Evolutionary conservation across 2,888 invertebrate species (phyloP).

Genomic region (Alviniconcha strummeri): DNA sequence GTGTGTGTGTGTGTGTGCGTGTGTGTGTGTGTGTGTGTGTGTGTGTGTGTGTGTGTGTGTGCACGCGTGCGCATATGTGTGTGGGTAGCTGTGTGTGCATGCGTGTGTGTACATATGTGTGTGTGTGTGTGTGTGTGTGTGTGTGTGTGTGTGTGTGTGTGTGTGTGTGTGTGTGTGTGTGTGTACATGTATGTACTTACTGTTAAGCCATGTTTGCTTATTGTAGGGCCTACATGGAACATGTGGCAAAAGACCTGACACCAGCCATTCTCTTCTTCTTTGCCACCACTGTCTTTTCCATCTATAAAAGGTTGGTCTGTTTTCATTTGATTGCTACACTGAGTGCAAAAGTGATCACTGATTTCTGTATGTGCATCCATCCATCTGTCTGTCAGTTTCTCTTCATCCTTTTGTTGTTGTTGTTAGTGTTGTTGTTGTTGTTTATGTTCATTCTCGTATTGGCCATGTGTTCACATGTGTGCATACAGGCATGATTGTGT

Average conservation of each 20-base stretch:
- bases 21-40: slow-evolving; percentile 1
- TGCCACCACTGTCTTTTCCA: slow-evolving; percentile 45
- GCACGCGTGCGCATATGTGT: too few relatives aligned
- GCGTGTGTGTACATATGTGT: not conserved
- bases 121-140: not conserved
- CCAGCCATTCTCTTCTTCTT: slow-evolving; percentile 48
- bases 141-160: not conserved
- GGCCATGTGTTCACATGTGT: not conserved
- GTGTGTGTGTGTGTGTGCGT: not conserved
- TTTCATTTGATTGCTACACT: not conserved
- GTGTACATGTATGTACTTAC: not conserved
- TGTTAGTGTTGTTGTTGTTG: too few relatives aligned
- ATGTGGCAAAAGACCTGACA: slow-evolving; percentile 53
- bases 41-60: not conserved
- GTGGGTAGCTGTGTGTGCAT: too few relatives aligned
- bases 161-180: not conserved
- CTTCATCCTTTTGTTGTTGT: too few relatives aligned
- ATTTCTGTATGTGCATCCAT: too few relatives aligned
- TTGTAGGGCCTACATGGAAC: slow-evolving; percentile 56
- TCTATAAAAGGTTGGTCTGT: slow-evolving; percentile 49
- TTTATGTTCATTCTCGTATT: too few relatives aligned
- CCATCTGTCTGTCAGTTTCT: too few relatives aligned
- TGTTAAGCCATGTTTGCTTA: slow-evolving; percentile 20
- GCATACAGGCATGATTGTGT: too few relatives aligned
- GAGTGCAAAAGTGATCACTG: too few relatives aligned